Evolutionary conservation across 2,888 invertebrate species (phyloP), one percentile per base, ranked within the genome.

Genomic region (Limnephilus auricula): DNA sequence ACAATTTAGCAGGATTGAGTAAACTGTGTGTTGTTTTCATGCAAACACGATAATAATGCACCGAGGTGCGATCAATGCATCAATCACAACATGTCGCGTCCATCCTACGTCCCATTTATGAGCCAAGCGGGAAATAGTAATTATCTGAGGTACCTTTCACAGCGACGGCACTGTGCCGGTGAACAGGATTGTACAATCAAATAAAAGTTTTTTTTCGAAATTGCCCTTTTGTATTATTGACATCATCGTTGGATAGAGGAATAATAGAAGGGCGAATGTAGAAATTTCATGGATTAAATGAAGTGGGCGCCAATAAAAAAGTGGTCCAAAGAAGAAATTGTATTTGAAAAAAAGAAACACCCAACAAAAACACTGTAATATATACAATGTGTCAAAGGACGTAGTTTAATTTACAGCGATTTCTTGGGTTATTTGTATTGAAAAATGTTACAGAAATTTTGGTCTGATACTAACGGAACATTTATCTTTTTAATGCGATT

Each of bases 21-120:
- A 65, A 65, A 65, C 25, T 65, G 18, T 65, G 2, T 65, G 65
- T 65, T 65, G 25, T 65, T 65, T 65, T 65, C 65, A 65, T n/a
- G 65, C 65, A 65, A 65, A 65, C 25, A n/a, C n/a, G 65, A 65
- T 65, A n/a, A 65, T 65, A 65, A 65, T 32, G 30, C 84, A 25
- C 37, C 30, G n/a, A 40, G 30, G 40, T 40, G 34, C 30, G 85
- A 85, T 30, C 85, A 30, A 40, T 85, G 85, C 45, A 85, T 85
- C 85, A 85, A 85, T 85, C 85, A 85, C 25, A 45, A 85, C 25
- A 45, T 40, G 85, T 40, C 85, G 40, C 85, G 45, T 37, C 34
- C 85, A 85, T 85, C 85, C 85, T 30, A 85, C 85, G 40, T 40
- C 45, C 40, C 45, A 40, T 85, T 40, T 34, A 45, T 65, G 65